phyloP scores from a whole-genome alignment of 2,888 invertebrate species.

The Crepidodera aurea region DNA sequence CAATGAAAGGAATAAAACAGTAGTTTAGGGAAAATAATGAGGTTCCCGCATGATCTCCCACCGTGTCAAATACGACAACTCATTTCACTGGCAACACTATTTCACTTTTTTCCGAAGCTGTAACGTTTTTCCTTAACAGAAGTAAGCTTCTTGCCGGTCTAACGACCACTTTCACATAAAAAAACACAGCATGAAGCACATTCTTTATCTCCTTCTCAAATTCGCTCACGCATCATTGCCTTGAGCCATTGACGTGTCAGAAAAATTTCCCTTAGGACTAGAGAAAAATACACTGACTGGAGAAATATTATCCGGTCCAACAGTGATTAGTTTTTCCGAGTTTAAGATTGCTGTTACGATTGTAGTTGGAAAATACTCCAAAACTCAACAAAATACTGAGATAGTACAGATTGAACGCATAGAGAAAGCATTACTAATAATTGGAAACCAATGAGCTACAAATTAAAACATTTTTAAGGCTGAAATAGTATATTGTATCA shows the following conservation, averaged over 20 bases:
- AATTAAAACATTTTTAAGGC: too few relatives aligned
- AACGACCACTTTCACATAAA: conserved; percentile 23
- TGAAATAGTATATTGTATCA: too few relatives aligned
- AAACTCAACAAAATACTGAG: too few relatives aligned
- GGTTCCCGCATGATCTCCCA: not conserved
- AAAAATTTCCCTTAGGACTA: not conserved
- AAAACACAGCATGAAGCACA: conserved; percentile 15
- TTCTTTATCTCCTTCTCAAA: conserved; percentile 11
- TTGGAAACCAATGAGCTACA: too few relatives aligned
- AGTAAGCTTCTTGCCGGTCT: conserved; percentile 20
- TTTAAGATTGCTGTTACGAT: too few relatives aligned
- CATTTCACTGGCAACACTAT: conserved; percentile 13
- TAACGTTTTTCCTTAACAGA: conserved; percentile 9
- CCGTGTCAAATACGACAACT: conserved; percentile 10
- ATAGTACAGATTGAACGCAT: too few relatives aligned
- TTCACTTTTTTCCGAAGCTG: conserved; percentile 12
- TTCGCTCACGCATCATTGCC: conserved; percentile 10
- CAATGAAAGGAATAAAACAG: conserved; percentile 1
- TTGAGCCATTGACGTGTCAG: not conserved
- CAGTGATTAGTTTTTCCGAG: too few relatives aligned
- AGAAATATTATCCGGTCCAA: too few relatives aligned
- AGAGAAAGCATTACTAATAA: too few relatives aligned
- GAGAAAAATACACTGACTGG: not conserved
- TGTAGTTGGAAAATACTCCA: too few relatives aligned
- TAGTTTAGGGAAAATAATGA: conserved; percentile 6